Evolutionary conservation across 2,113 vertebrate genomes (phyloP).

Genomic region (Laticauda laticaudata): DNA sequence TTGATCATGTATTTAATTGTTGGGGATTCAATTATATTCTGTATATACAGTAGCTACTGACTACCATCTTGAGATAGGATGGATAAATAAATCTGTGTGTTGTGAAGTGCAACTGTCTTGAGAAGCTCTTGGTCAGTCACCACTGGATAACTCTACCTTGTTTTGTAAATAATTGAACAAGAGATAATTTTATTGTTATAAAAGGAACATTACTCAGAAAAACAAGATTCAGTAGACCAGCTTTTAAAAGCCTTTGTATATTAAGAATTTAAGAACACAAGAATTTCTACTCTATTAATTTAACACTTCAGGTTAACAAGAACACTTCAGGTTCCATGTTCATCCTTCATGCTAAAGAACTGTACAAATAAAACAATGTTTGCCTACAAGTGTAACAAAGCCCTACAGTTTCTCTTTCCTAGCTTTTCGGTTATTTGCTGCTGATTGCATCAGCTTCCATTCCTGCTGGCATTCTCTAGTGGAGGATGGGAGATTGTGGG

Average conservation of each 20-base stretch:
- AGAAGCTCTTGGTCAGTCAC: not conserved
- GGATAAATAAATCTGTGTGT: not conserved
- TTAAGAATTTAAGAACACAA: not conserved
- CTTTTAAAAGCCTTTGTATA: not conserved
- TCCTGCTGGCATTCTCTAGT: constrained; percentile 43
- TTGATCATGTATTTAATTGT: not conserved
- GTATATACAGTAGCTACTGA: not conserved
- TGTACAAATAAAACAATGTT: not conserved
- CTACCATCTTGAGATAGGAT: not conserved
- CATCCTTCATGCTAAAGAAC: not conserved
- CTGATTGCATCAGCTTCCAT: constrained; percentile 50
- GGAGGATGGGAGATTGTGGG: constrained; percentile 13
- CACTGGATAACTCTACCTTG: not conserved
- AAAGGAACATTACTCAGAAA: not conserved
- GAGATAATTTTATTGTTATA: not conserved
- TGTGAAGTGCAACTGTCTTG: not conserved
- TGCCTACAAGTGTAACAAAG: not conserved
- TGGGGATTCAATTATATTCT: not conserved
- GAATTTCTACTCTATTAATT: not conserved
- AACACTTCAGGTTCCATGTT: not conserved
- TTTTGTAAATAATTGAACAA: not conserved
- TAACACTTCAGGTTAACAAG: not conserved
- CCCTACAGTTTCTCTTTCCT: not conserved
- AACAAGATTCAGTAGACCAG: not conserved
- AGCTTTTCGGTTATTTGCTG: constrained; percentile 26